These are phyloP conservation scores for Dissostichus mawsoni DNA, from an alignment of 2,113 vertebrate species.

Conservation along the genomic window DNA sequence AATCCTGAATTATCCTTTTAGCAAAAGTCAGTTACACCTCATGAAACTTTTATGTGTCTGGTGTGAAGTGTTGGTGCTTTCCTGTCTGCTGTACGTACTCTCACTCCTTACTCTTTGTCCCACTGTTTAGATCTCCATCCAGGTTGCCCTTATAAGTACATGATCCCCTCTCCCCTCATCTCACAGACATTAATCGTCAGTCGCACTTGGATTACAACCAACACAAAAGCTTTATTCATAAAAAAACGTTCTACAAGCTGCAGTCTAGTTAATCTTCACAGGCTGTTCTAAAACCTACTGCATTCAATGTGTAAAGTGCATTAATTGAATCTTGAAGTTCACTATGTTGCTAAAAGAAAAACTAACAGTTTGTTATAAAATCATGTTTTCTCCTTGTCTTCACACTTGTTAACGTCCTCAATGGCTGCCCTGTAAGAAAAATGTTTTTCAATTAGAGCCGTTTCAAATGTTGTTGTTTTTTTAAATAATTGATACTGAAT, in stretches of 20 bases:
- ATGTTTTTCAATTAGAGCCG: neutral
- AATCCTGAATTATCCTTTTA: neutral
- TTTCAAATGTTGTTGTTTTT: neutral
- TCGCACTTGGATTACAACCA: conserved; percentile 32
- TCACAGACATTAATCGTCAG: conserved; percentile 43
- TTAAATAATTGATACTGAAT: neutral
- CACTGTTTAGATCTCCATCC: conserved; percentile 45
- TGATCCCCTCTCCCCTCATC: conserved; percentile 20
- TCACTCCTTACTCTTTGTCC: conserved; percentile 24
- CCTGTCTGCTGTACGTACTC: neutral
- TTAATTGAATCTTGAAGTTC: conserved; percentile 17
- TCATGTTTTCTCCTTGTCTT: conserved; percentile 47
- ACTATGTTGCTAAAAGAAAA: conserved; percentile 9
- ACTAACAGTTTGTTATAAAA: neutral
- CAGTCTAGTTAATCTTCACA: conserved; percentile 12
- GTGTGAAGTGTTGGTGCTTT: conserved; percentile 11
- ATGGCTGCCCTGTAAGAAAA: conserved; percentile 57
- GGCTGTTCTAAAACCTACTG: conserved; percentile 4
- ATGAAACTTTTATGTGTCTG: conserved; percentile 22
- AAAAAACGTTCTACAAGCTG: conserved; percentile 40
- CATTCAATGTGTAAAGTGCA: conserved; percentile 55
- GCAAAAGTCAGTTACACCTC: neutral
- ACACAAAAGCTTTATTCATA: conserved; percentile 61
- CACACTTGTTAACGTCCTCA: conserved; percentile 34
- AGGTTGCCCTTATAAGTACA: conserved; percentile 67